A percentile compares a stretch with the other conserved stretches of the same genome.
These are phyloP conservation scores for Helarctos malayanus DNA, from an alignment of 2,797 vertebrate species.

Conservation along the genomic window DNA sequence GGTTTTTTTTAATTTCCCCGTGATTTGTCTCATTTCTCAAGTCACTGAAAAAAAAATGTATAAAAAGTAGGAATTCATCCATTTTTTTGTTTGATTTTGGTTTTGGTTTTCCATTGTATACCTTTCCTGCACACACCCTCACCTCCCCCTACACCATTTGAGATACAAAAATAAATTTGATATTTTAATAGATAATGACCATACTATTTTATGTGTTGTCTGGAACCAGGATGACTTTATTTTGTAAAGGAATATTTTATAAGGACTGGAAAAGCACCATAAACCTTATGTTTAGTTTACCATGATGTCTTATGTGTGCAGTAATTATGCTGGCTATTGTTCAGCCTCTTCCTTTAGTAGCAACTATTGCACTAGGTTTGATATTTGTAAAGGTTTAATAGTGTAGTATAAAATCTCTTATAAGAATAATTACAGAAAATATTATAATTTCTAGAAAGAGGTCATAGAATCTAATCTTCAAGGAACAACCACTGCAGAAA, in stretches of 20 bases:
- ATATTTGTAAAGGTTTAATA: neutral
- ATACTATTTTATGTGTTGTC: neutral
- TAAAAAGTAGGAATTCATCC: neutral
- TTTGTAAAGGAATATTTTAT: neutral
- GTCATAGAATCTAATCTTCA: neutral
- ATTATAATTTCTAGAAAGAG: conserved; percentile 5
- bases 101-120: neutral
- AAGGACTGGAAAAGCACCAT: neutral
- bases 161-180: neutral
- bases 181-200: neutral
- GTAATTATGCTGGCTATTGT: neutral
- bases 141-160: neutral
- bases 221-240: neutral
- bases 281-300: neutral
- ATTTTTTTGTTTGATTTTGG: neutral
- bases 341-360: neutral
- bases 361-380: neutral
- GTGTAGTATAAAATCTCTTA: neutral
- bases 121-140: neutral
- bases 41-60: neutral
- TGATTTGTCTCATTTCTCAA: neutral
- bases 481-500: neutral
- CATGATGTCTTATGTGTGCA: neutral
- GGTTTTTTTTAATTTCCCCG: neutral
- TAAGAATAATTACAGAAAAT: conserved; percentile 8